Base-by-base conservation (phyloP, 2,113 vertebrate species). In the Holacanthus passer region DNA sequence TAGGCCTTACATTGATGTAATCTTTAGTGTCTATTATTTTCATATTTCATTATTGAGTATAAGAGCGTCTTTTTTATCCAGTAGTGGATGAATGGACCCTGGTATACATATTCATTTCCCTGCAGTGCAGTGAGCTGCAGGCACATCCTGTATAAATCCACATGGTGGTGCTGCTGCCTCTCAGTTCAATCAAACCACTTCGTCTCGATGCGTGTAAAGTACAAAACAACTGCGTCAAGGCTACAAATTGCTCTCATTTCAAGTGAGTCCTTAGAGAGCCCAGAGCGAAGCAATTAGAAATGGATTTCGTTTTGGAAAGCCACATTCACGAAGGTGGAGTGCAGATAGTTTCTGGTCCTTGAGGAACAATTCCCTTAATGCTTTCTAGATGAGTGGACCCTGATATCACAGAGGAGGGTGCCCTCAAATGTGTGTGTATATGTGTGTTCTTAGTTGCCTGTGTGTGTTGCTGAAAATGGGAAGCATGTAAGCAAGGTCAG, bases 141-240 rank as follows among this genome's bases (percentile, higher is more conserved):
- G 43, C 24, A 59, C 56, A 17, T 80, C 16, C 20, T 24, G 35
- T 79, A n/a, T 37, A 3, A 41, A 14, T 87, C 92, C 94, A 91
- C 93, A 88, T 19, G 91, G 87, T 91, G 93, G 94, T 2, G 59
- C 88, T 84, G 87, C 68, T 69, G 77, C 77, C 68, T 82, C 39
- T 85, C 52, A 0, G 37, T 86, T 86, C 56, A 64, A 1, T 35
- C 56, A 5, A 60, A 60, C 14, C 20, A 5, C 64, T 43, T 73
- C 0, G 0, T 66, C n/a, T 63, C 5, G 3, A 68, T 53, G 73
- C n/a, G 5, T 60, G 41, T 8, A 60, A 72, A 59, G 45, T 37
- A 59, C 70, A 72, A 68, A 87, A 80, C 67, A 66, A 62, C 52
- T 77, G 77, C 82, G 39, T 60, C 63, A 78, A 73, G 69, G 73